phyloP scores from a whole-genome alignment of 2,888 invertebrate genomes.

The Eupithecia insigniata region DNA sequence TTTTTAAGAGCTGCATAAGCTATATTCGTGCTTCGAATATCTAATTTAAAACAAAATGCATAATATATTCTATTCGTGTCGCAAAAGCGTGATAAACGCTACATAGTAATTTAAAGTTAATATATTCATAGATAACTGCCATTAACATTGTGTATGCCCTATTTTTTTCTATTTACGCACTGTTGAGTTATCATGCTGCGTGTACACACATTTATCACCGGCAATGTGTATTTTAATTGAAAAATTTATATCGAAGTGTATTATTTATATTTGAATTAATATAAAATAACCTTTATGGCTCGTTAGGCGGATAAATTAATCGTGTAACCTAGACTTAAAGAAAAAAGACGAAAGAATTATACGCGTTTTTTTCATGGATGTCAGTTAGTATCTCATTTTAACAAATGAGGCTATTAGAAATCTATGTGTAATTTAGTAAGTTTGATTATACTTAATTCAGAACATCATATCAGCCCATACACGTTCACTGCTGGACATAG shows the following conservation, averaged over 20 bases:
- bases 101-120: constrained; percentile 36
- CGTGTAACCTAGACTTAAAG: neutral
- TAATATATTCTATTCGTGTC: constrained; percentile 24
- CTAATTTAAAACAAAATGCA: constrained; percentile 22
- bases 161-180: constrained; percentile 38
- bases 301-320: too few relatives aligned
- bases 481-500: too few relatives aligned
- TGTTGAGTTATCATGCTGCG: constrained; percentile 24
- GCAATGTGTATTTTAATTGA: neutral
- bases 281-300: neutral
- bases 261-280: neutral
- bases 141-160: constrained; percentile 31
- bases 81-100: constrained; percentile 30
- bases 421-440: too few relatives aligned
- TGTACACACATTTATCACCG: neutral
- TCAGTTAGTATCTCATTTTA: neutral
- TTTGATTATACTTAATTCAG: too few relatives aligned
- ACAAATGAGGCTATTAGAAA: too few relatives aligned
- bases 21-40: constrained; percentile 3
- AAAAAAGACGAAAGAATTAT: neutral
- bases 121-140: constrained; percentile 36
- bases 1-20: constrained; percentile 4
- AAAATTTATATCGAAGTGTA: neutral
- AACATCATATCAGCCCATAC: too few relatives aligned
- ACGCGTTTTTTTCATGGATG: neutral